Conservation (phyloP, 2,113 vertebrate species). For the Haliaeetus leucogaster region DNA sequence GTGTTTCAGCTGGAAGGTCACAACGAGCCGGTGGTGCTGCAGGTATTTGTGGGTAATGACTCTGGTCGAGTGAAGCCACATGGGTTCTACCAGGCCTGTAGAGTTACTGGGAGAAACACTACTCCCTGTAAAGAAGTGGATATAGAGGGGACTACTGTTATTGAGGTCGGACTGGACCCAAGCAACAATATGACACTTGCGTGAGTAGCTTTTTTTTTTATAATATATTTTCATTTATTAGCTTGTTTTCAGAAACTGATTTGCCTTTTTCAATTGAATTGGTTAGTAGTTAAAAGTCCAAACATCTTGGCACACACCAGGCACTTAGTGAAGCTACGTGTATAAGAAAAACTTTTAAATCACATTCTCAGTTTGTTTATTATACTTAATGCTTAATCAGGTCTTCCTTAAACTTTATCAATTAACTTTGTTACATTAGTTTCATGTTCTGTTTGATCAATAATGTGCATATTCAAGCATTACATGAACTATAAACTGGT, state of each 20-base stretch:
- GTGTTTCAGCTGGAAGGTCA: constrained; percentile 91
- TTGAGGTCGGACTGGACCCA: constrained; percentile 92
- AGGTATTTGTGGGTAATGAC: constrained; percentile 95
- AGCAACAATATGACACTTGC: constrained; percentile 94
- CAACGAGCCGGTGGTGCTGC: constrained; percentile 90
- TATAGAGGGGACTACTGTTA: constrained; percentile 95
- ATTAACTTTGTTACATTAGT: not conserved
- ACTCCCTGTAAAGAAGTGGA: constrained; percentile 97
- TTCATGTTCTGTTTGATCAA: not conserved
- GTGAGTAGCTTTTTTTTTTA: constrained; percentile 73
- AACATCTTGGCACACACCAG: not conserved
- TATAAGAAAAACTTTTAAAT: not conserved
- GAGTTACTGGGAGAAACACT: constrained; percentile 95
- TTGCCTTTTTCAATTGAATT: not conserved
- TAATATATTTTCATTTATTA: accelerated
- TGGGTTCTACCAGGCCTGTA: constrained; percentile 98
- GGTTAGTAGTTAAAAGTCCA: not conserved
- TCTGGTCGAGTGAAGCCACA: constrained; percentile 94
- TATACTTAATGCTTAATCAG: not conserved
- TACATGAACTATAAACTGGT: accelerated
- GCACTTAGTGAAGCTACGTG: not conserved
- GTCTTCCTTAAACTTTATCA: not conserved
- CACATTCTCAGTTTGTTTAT: not conserved
- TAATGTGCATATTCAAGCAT: not conserved
- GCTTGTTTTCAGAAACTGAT: not conserved